Conservation (phyloP, 2,888 invertebrate genomes). For the Acleris emargana region DNA sequence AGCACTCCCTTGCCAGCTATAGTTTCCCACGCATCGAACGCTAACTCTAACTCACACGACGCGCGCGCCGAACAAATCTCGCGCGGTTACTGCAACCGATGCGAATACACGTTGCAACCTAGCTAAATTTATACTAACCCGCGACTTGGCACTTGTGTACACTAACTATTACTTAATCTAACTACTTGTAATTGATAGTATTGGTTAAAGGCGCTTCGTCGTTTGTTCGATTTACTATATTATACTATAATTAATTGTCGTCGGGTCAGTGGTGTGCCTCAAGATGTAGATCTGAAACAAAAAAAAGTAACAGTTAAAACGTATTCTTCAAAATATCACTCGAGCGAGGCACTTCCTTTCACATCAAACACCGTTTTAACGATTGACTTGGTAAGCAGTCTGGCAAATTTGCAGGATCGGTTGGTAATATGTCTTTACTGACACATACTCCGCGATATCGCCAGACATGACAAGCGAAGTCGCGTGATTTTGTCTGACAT, state of each 20-base stretch:
- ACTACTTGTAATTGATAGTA: conserved; percentile 64
- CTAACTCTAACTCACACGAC: conserved; percentile 4
- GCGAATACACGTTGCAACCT: conserved; percentile 33
- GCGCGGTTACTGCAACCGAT: conserved; percentile 6
- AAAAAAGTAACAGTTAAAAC: conserved; percentile 36
- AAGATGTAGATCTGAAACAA: conserved; percentile 73
- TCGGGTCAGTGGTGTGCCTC: conserved; percentile 55
- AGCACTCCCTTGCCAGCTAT: conserved; percentile 6
- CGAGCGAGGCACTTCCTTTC: not conserved
- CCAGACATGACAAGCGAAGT: too few relatives aligned
- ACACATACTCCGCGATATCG: too few relatives aligned
- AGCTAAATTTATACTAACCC: conserved; percentile 27
- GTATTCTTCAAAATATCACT: not conserved
- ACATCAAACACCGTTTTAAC: too few relatives aligned
- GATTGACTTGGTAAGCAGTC: too few relatives aligned
- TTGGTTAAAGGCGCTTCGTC: conserved; percentile 75
- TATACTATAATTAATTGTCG: conserved; percentile 54
- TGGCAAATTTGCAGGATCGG: too few relatives aligned
- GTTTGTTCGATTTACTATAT: conserved; percentile 47
- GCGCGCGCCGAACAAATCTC: not conserved
- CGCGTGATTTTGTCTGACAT: too few relatives aligned
- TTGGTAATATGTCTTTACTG: too few relatives aligned
- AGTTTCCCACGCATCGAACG: conserved; percentile 48
- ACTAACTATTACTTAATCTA: conserved; percentile 49
- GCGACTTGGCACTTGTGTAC: conserved; percentile 61